Percentiles rank a stretch among this genome's conserved stretches.
Evolutionary conservation across 2,888 invertebrate genomes (phyloP).

Genomic region (Andrena minutula): DNA sequence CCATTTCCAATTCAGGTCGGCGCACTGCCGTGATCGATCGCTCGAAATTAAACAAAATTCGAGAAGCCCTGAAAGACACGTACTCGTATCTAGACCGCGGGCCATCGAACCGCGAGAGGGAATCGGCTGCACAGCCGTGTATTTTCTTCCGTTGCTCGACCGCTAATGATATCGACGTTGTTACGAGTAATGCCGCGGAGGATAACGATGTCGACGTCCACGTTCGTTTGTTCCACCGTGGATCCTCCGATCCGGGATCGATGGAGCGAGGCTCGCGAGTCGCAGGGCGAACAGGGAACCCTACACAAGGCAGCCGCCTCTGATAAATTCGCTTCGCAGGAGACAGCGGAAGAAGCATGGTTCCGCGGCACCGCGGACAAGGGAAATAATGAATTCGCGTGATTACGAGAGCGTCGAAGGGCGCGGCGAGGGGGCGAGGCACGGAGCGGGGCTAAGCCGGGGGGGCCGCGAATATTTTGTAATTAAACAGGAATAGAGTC

Average conservation of each 20-base stretch:
- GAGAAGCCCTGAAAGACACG: background rate
- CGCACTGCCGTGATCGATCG: constrained; percentile 13
- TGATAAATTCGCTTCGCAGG: background rate
- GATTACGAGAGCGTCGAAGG: constrained; percentile 34
- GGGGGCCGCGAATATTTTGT: constrained; percentile 68
- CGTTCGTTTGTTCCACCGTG: constrained; percentile 12
- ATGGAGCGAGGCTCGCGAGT: background rate
- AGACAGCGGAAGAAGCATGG: background rate
- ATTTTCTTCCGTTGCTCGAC: constrained; percentile 24
- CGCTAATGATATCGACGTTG: constrained; percentile 27
- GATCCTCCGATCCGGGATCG: constrained; percentile 10
- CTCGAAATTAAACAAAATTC: constrained; percentile 23
- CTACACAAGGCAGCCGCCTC: background rate
- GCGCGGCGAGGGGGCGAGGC: background rate
- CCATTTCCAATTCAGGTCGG: too few species aligned
- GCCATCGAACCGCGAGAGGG: background rate
- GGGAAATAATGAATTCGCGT: constrained; percentile 63
- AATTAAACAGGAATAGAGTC: constrained; percentile 74
- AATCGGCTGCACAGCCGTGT: background rate
- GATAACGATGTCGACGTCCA: constrained; percentile 8
- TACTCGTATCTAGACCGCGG: background rate
- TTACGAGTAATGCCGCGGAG: background rate
- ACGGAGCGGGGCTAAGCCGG: constrained; percentile 4
- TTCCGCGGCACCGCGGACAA: constrained; percentile 9
- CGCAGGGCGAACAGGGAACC: background rate